A percentile compares a stretch with the other conserved stretches of the same genome.
phyloP scores from a whole-genome alignment of 2,888 invertebrate species.

The Melinopterus prodromus region DNA sequence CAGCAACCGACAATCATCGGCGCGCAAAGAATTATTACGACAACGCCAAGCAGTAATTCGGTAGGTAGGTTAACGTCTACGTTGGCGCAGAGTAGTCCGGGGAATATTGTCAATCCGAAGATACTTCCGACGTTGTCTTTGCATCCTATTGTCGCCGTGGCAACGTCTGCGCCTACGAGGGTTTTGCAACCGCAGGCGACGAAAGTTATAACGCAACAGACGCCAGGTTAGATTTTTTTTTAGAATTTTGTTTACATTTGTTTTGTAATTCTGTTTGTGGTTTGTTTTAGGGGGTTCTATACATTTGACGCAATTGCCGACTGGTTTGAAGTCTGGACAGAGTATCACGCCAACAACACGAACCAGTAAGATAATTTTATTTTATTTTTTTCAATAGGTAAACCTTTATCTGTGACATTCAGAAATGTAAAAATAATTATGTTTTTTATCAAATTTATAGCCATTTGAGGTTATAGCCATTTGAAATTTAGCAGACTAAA shows the following conservation, averaged over 20 bases:
- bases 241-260: neutral
- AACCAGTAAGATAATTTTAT: conserved; percentile 53
- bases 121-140: conserved; percentile 55
- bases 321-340: conserved; percentile 52
- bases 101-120: conserved; percentile 52
- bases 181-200: conserved; percentile 52
- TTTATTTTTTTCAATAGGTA: no score
- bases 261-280: conserved; percentile 14
- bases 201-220: conserved; percentile 58
- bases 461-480: no score
- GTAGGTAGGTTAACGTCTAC: conserved; percentile 51
- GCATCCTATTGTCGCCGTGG: conserved; percentile 55
- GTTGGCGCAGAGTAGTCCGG: conserved; percentile 47
- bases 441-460: no score
- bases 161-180: conserved; percentile 51
- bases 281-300: conserved; percentile 53
- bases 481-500: no score
- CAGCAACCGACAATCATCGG: conserved; percentile 49
- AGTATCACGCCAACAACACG: conserved; percentile 50
- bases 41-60: conserved; percentile 51
- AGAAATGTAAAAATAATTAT: no score
- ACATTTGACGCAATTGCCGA: conserved; percentile 56
- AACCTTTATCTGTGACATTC: no score
- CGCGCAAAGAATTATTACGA: conserved; percentile 50
- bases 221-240: conserved; percentile 50